These are phyloP conservation scores for Tridacna crocea DNA, from an alignment of 2,888 invertebrate genomes.

Conservation along the genomic window DNA sequence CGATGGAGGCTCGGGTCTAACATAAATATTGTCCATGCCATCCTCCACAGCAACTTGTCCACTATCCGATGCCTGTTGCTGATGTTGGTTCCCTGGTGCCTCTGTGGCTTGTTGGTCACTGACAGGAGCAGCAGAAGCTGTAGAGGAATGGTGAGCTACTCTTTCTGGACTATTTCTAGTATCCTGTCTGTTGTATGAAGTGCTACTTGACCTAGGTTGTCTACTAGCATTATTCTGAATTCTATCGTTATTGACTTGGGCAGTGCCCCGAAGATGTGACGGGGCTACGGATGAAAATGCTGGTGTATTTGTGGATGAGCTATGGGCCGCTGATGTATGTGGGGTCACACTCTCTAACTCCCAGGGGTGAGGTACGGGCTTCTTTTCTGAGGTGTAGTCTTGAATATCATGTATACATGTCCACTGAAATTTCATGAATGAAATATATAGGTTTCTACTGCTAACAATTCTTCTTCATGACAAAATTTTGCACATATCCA, in stretches of 20 bases:
- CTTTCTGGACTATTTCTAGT: neutral
- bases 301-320: conserved; percentile 64
- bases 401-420: conserved; percentile 97
- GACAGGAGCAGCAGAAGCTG: neutral
- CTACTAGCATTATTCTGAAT: conserved; percentile 17
- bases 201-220: conserved; percentile 12
- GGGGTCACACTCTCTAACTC: conserved; percentile 56
- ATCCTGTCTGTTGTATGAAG: neutral
- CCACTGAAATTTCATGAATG: conserved; percentile 88
- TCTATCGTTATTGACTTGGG: conserved; percentile 1
- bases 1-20: conserved; percentile 7
- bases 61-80: neutral
- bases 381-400: conserved; percentile 37
- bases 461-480: too few relatives aligned
- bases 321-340: conserved; percentile 61
- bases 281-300: conserved; percentile 63
- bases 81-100: neutral
- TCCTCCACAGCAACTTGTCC: neutral
- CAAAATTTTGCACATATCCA: too few relatives aligned
- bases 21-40: conserved; percentile 9
- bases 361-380: conserved; percentile 30
- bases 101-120: neutral
- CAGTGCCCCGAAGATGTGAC: conserved; percentile 34
- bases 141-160: neutral
- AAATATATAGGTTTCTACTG: too few relatives aligned